phyloP scores from a whole-genome alignment of 2,797 vertebrate species.

The Eurystomus glaucurus region DNA sequence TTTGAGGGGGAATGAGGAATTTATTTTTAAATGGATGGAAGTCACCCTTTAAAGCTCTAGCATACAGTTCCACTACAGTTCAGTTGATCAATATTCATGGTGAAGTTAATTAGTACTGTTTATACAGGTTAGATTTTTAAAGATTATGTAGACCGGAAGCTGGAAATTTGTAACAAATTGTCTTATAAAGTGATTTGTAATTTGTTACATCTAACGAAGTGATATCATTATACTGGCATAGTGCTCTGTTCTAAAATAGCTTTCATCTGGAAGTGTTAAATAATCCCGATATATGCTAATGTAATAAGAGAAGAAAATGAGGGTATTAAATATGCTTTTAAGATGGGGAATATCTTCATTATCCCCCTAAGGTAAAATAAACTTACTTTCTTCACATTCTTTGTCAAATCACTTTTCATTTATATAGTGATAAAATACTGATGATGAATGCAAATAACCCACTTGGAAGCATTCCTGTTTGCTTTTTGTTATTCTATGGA shows the following conservation, averaged over 20 bases:
- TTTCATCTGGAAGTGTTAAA: not conserved
- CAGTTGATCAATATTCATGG: not conserved
- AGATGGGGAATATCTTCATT: not conserved
- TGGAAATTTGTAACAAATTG: not conserved
- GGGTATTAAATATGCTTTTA: not conserved
- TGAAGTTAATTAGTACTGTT: not conserved
- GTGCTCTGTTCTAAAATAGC: not conserved
- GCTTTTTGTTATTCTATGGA: not conserved
- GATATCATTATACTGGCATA: not conserved
- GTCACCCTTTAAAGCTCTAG: not conserved
- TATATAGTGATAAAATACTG: not conserved
- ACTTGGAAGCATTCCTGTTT: not conserved
- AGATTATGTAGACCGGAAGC: not conserved
- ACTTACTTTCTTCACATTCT: not conserved
- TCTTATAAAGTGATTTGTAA: not conserved
- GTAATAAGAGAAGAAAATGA: not conserved
- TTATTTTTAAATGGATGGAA: not conserved
- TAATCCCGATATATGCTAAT: not conserved
- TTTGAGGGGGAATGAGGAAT: not conserved
- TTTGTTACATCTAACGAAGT: not conserved
- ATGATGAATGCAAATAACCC: not conserved
- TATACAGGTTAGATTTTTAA: not conserved
- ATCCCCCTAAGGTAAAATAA: not conserved
- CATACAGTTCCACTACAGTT: not conserved
- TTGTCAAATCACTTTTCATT: not conserved